phyloP scores from a whole-genome alignment of 2,888 invertebrate genomes.

The Chouioia cunea region DNA sequence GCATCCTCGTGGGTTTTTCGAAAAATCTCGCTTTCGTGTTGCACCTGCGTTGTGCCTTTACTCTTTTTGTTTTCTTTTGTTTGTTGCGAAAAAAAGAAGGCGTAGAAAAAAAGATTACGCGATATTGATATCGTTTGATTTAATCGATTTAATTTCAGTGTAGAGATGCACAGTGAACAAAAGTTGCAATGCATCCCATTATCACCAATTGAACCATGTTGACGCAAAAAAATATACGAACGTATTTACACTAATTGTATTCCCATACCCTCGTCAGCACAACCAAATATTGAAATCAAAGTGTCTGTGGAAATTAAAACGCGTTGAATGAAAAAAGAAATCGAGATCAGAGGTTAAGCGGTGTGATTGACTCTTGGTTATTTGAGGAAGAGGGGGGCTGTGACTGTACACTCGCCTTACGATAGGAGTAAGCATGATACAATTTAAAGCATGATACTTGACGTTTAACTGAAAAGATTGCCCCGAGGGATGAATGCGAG shows the following conservation, averaged over 20 bases:
- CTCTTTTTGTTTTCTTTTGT: background rate
- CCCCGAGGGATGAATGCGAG: slow-evolving; percentile 64
- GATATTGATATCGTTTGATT: background rate
- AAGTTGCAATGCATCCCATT: too few species aligned
- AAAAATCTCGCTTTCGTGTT: slow-evolving; percentile 32
- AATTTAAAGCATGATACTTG: slow-evolving; percentile 69
- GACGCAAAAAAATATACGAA: too few species aligned
- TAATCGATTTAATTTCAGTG: too few species aligned
- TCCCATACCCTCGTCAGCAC: too few species aligned
- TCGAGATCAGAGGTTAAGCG: slow-evolving; percentile 66
- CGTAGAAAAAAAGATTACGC: background rate
- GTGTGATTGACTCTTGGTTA: slow-evolving; percentile 68
- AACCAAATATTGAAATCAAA: too few species aligned
- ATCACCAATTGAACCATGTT: too few species aligned
- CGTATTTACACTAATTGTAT: too few species aligned
- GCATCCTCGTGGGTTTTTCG: background rate
- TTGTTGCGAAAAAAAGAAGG: background rate
- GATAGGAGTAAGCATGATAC: slow-evolving; percentile 67
- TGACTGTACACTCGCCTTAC: slow-evolving; percentile 45
- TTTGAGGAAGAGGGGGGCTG: slow-evolving; percentile 61
- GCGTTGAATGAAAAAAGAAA: too few species aligned
- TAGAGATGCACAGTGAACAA: too few species aligned
- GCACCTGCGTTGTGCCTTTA: slow-evolving; percentile 24
- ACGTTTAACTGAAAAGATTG: slow-evolving; percentile 70
- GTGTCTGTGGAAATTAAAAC: too few species aligned